Conservation (phyloP, 1,140 invertebrate species). For the Drosophila sp. region DNA sequence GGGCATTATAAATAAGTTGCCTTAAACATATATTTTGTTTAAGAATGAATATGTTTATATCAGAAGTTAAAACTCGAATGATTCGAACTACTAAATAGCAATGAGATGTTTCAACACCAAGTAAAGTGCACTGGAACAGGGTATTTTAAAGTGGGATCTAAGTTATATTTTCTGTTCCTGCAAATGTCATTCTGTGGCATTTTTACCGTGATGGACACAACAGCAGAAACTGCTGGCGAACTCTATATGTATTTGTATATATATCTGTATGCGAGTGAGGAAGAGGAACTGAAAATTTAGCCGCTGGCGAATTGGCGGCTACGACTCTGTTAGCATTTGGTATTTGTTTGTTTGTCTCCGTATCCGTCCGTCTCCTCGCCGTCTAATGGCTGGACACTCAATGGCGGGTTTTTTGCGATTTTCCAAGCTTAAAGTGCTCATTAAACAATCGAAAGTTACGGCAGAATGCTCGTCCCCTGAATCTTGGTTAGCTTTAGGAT, state of each 20-base stretch:
- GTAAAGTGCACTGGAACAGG: neutral
- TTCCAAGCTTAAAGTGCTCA: slow-evolving; percentile 70
- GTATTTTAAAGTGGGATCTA: neutral
- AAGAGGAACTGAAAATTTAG: slow-evolving; percentile 35
- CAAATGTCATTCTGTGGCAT: slow-evolving; percentile 73
- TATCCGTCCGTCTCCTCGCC: slow-evolving; percentile 15
- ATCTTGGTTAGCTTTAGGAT: neutral
- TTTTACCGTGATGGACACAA: slow-evolving; percentile 76
- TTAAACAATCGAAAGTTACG: slow-evolving; percentile 72
- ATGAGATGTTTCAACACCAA: too few relatives aligned
- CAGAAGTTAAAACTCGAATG: too few relatives aligned
- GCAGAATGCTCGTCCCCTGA: neutral
- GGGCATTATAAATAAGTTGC: too few relatives aligned
- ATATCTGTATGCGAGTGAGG: slow-evolving; percentile 20
- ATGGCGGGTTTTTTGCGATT: slow-evolving; percentile 42
- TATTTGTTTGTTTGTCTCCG: slow-evolving; percentile 48
- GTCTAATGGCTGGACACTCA: slow-evolving; percentile 40
- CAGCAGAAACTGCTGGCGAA: slow-evolving; percentile 30
- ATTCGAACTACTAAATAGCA: too few relatives aligned
- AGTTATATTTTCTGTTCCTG: slow-evolving; percentile 27
- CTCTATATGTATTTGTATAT: neutral
- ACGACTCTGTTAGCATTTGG: slow-evolving; percentile 63
- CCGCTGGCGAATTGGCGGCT: slow-evolving; percentile 45
- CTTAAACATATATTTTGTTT: too few relatives aligned
- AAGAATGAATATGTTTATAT: too few relatives aligned